Conservation (phyloP, 92 coral and sea anemone genomes). For the Metridium senile region DNA sequence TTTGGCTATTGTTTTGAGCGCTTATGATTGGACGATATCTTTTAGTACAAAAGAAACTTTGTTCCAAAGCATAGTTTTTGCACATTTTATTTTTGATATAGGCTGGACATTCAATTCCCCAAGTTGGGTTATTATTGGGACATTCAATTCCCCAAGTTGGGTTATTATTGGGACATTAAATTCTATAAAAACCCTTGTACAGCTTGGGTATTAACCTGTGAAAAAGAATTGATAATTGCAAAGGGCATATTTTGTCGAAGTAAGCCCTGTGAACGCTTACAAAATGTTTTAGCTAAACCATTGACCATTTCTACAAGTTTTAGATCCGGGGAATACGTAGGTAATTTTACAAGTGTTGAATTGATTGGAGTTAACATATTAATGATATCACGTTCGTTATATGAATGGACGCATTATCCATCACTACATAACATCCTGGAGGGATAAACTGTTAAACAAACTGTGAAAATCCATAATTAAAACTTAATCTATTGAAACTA, state of each 20-base stretch:
- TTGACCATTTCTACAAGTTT: slow-evolving; percentile 1
- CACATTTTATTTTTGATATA: no score
- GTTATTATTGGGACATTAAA: no score
- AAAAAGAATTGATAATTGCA: background rate
- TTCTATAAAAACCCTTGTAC: slow-evolving; percentile 1
- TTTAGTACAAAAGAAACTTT: no score
- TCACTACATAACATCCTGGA: slow-evolving; percentile 35
- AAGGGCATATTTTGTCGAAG: slow-evolving; percentile 2
- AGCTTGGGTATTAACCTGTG: background rate
- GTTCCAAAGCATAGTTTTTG: no score
- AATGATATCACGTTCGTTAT: slow-evolving; percentile 12
- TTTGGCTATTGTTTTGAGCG: no score
- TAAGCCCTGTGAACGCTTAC: slow-evolving; percentile 1
- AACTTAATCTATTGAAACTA: slow-evolving; percentile 37
- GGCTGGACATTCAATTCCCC: no score
- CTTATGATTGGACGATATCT: no score
- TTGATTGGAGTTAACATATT: background rate
- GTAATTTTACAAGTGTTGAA: slow-evolving; percentile 1
- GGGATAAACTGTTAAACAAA: slow-evolving; percentile 32
- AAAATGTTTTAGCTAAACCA: background rate
- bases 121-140: no score
- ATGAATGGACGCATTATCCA: slow-evolving; percentile 47
- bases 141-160: no score
- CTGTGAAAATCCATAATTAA: slow-evolving; percentile 32
- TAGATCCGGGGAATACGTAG: background rate